Conservation (phyloP, 2,888 invertebrate species). For the Cataglyphis rosenhaueri region DNA sequence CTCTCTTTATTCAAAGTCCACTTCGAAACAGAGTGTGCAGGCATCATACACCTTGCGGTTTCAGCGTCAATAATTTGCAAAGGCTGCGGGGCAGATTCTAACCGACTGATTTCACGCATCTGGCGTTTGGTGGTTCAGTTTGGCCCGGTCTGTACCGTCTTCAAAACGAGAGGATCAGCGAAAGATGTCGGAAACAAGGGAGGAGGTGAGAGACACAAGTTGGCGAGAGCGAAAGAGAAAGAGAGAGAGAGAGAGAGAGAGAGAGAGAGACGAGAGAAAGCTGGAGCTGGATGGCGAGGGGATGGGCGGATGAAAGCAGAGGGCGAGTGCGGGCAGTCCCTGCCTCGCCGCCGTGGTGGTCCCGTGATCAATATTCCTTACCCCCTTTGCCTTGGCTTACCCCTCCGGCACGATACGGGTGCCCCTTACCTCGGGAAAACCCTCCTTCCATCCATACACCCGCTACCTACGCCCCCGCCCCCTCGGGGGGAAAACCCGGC, state of each 20-base stretch:
- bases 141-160: slow-evolving; percentile 68
- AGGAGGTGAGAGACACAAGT: slow-evolving; percentile 57
- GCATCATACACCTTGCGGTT: slow-evolving; percentile 76
- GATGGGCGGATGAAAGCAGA: slow-evolving; percentile 56
- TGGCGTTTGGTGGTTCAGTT: slow-evolving; percentile 82
- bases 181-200: slow-evolving; percentile 57
- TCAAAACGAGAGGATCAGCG: slow-evolving; percentile 54
- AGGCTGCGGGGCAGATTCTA: slow-evolving; percentile 76
- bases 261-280: slow-evolving; percentile 36
- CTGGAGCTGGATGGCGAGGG: slow-evolving; percentile 49
- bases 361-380: slow-evolving; percentile 86
- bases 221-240: slow-evolving; percentile 19
- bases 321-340: slow-evolving; percentile 78
- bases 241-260: slow-evolving; percentile 22
- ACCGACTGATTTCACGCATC: slow-evolving; percentile 82
- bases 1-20: slow-evolving; percentile 42
- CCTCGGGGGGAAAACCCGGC: slow-evolving; percentile 78
- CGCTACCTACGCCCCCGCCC: slow-evolving; percentile 67
- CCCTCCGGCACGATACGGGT: slow-evolving; percentile 81
- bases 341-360: slow-evolving; percentile 77
- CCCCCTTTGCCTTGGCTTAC: slow-evolving; percentile 84
- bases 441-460: slow-evolving; percentile 72
- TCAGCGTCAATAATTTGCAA: slow-evolving; percentile 79
- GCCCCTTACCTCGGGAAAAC: slow-evolving; percentile 76
- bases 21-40: slow-evolving; percentile 58